These are phyloP conservation scores for Hofmannophila pseudospretella DNA, from an alignment of 2,888 invertebrate genomes.

Conservation along the genomic window DNA sequence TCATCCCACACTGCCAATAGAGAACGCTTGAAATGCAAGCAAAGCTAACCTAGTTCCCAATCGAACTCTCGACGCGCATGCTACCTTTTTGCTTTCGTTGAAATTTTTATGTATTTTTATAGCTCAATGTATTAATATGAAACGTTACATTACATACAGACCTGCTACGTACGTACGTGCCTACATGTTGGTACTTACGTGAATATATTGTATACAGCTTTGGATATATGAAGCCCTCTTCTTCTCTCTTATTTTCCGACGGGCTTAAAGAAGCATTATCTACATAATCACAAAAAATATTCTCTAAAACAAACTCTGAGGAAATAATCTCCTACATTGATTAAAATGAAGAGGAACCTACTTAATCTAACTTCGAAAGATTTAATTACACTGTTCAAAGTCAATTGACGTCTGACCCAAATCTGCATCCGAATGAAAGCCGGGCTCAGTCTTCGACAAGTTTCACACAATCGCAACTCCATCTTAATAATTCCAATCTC, in stretches of 20 bases:
- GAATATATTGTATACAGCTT: too few species aligned
- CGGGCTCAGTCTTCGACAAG: constrained; percentile 52
- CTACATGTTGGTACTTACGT: too few species aligned
- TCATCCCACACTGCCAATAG: background rate
- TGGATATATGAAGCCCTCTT: too few species aligned
- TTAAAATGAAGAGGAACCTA: constrained; percentile 8
- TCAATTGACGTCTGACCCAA: constrained; percentile 67
- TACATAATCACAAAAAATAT: too few species aligned
- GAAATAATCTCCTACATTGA: too few species aligned
- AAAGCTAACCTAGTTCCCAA: constrained; percentile 4
- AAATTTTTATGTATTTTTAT: background rate
- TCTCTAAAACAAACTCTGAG: too few species aligned
- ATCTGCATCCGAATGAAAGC: constrained; percentile 67
- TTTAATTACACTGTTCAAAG: constrained; percentile 59
- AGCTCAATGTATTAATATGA: too few species aligned
- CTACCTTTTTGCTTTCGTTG: constrained; percentile 1
- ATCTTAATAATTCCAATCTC: constrained; percentile 71
- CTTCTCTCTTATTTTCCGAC: too few species aligned
- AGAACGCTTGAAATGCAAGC: constrained; percentile 2
- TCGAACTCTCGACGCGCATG: background rate
- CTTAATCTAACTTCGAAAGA: constrained; percentile 8
- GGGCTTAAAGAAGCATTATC: too few species aligned
- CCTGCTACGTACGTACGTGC: too few species aligned
- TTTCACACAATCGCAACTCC: constrained; percentile 61
- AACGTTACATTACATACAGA: too few species aligned